Percentiles rank a stretch among this genome's conserved stretches.
Conservation (phyloP, 2,113 vertebrate species). For the Vidua macroura region DNA sequence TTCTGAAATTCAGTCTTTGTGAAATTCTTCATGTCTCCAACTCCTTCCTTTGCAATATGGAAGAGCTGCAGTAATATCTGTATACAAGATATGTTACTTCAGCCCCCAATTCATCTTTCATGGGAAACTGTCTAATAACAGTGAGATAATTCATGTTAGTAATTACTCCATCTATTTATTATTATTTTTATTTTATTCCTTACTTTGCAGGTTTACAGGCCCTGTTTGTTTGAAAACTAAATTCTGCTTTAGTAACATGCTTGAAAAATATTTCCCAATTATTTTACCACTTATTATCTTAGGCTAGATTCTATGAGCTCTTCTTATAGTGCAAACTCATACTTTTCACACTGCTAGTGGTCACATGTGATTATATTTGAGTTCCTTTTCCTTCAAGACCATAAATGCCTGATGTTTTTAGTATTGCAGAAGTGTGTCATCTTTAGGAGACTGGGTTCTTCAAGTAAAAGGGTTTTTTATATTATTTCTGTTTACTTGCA, state of each 20-base stretch:
- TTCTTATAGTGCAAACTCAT: neutral
- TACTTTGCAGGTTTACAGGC: neutral
- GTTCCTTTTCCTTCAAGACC: neutral
- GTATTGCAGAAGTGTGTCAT: neutral
- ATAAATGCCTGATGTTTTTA: neutral
- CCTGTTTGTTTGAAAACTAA: neutral
- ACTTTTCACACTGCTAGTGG: neutral
- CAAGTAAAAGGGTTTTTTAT: accelerated
- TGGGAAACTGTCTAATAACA: neutral
- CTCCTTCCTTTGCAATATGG: neutral
- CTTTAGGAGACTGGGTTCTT: neutral
- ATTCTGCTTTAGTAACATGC: neutral
- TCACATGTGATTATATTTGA: neutral
- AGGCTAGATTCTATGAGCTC: neutral
- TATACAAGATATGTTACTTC: neutral
- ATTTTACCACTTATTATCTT: neutral
- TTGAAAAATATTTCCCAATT: neutral
- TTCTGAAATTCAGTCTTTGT: neutral
- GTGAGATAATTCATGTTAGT: neutral
- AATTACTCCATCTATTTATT: neutral
- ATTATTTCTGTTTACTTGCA: neutral
- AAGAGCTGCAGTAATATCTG: neutral
- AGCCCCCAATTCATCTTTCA: neutral
- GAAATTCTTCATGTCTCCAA: neutral
- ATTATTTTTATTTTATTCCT: neutral